These are phyloP conservation scores for Euphydryas editha DNA, from an alignment of 2,888 invertebrate genomes.

Conservation along the genomic window DNA sequence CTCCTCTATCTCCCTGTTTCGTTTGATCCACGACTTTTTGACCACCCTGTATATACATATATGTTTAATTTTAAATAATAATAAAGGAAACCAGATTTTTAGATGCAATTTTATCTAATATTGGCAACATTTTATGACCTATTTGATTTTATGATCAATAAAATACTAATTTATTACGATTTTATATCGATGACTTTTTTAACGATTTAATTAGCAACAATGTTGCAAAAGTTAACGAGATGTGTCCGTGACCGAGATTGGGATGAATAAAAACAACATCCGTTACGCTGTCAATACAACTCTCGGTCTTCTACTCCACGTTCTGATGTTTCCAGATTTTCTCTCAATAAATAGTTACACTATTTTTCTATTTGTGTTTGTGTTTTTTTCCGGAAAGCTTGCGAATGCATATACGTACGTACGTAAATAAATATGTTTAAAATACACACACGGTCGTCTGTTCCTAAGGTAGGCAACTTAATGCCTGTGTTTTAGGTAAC, in stretches of 20 bases:
- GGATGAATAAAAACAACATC: slow-evolving; percentile 25
- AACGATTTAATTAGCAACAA: slow-evolving; percentile 25
- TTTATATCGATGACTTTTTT: slow-evolving; percentile 14
- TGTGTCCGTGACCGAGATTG: slow-evolving; percentile 38
- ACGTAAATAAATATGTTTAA: too few species aligned
- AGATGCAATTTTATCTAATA: neutral
- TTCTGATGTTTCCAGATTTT: neutral
- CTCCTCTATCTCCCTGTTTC: too few species aligned
- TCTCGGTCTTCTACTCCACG: neutral
- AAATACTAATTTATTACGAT: slow-evolving; percentile 18
- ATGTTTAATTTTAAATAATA: too few species aligned
- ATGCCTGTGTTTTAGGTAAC: too few species aligned
- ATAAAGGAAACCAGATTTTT: neutral
- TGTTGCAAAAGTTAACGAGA: slow-evolving; percentile 35
- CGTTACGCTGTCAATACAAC: slow-evolving; percentile 11
- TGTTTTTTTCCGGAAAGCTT: neutral
- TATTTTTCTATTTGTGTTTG: neutral
- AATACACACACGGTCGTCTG: too few species aligned
- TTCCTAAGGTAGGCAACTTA: too few species aligned
- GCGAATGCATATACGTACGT: neutral
- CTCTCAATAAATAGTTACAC: neutral
- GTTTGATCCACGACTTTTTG: too few species aligned
- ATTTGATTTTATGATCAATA: neutral
- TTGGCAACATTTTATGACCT: neutral
- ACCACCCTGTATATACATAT: too few species aligned